Evolutionary conservation across 2,113 vertebrate genomes (phyloP).

Genomic region (Ctenodactylus gundi): DNA sequence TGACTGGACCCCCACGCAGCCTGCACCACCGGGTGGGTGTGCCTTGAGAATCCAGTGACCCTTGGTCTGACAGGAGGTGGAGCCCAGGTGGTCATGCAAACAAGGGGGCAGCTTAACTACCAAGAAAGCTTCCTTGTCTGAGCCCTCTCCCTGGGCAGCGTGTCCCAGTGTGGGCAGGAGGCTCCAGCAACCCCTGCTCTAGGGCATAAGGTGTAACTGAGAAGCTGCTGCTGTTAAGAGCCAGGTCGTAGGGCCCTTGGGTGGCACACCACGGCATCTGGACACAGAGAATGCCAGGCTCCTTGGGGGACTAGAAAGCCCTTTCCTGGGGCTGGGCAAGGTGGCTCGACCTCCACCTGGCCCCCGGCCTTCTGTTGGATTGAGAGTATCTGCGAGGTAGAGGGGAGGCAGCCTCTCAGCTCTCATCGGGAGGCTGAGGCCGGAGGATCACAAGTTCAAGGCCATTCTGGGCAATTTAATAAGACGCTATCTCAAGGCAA

Average conservation of each 20-base stretch:
- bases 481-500: neutral
- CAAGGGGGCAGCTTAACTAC: no score
- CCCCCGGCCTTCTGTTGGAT: neutral
- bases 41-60: no score
- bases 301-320: neutral
- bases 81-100: no score
- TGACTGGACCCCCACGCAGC: no score
- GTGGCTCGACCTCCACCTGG: neutral
- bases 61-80: no score
- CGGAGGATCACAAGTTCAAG: neutral
- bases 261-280: neutral
- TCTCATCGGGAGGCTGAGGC: neutral
- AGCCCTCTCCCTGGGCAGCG: no score
- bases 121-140: no score
- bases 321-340: neutral
- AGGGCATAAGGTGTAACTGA: no score
- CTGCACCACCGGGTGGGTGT: no score
- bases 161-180: no score
- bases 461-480: neutral
- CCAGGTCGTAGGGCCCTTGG: neutral
- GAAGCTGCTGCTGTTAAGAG: no score
- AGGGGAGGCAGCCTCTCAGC: neutral
- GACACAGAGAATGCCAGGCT: neutral
- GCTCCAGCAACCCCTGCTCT: no score
- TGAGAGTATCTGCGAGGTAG: rapidly evolving